Conservation (phyloP, 2,888 invertebrate genomes). For the Xestobium rufovillosum region DNA sequence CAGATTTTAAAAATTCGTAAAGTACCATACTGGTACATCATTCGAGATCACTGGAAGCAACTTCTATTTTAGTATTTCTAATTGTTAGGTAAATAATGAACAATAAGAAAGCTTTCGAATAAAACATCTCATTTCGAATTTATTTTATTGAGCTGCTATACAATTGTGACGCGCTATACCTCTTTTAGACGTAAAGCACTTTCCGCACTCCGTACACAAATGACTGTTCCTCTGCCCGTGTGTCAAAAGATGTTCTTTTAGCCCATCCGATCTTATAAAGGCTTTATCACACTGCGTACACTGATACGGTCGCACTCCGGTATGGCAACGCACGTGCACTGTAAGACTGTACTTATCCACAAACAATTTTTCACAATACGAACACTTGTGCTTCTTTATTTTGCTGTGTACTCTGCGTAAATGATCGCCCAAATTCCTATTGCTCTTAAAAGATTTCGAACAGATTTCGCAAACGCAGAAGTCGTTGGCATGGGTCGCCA, state of each 20-base stretch:
- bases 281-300: conserved; percentile 31
- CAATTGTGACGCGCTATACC: conserved; percentile 32
- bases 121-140: too few species aligned
- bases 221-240: conserved; percentile 28
- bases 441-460: conserved; percentile 33
- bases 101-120: too few species aligned
- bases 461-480: conserved; percentile 33
- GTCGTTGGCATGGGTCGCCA: conserved; percentile 32
- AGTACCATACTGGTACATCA: too few species aligned
- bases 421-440: conserved; percentile 32
- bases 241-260: conserved; percentile 31
- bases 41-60: too few species aligned
- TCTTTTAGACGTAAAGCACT: conserved; percentile 30
- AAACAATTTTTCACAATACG: conserved; percentile 31
- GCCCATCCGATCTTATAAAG: conserved; percentile 32
- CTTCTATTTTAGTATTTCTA: too few species aligned
- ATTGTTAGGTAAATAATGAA: too few species aligned
- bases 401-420: conserved; percentile 30
- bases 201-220: conserved; percentile 30
- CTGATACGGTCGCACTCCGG: conserved; percentile 32
- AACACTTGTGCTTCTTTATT: conserved; percentile 31
- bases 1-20: too few species aligned
- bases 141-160: too few species aligned
- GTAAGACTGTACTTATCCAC: conserved; percentile 33
- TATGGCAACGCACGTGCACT: conserved; percentile 32